Percentiles rank a stretch among this genome's conserved stretches.
These are phyloP conservation scores for Embidobia sp. DNA, from an alignment of 2,888 invertebrate genomes.

Conservation along the genomic window DNA sequence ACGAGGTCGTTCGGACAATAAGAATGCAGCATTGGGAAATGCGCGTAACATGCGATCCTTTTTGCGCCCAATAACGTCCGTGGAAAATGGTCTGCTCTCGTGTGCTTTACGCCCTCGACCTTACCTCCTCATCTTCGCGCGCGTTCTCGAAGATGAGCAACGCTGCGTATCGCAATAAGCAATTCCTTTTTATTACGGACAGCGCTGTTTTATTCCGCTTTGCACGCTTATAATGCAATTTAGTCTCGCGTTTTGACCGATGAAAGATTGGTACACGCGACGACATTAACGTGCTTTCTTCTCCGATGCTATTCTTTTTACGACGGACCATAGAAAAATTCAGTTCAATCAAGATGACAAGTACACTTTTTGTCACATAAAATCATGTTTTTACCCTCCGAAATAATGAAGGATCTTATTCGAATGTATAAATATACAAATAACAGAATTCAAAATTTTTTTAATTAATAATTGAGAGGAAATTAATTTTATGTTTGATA, in stretches of 20 bases:
- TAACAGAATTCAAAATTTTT: no score
- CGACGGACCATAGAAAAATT: no score
- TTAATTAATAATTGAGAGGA: no score
- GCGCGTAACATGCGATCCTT: constrained; percentile 61
- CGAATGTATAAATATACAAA: no score
- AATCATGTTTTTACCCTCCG: no score
- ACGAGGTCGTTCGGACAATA: constrained; percentile 45
- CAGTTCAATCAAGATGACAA: no score
- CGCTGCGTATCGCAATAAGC: constrained; percentile 66
- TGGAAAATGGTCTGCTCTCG: constrained; percentile 58
- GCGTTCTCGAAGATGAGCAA: constrained; percentile 64
- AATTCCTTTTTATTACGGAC: constrained; percentile 67
- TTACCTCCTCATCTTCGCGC: constrained; percentile 48
- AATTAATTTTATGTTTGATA: no score
- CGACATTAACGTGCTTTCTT: constrained; percentile 36
- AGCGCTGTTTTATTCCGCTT: constrained; percentile 52
- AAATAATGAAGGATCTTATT: no score
- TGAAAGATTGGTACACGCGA: constrained; percentile 52
- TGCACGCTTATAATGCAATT: constrained; percentile 49
- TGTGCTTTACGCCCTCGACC: constrained; percentile 66
- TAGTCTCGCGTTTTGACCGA: constrained; percentile 42
- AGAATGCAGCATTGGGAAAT: constrained; percentile 51
- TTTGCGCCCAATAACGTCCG: constrained; percentile 50
- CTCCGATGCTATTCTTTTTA: no score
- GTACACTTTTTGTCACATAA: no score